Percentiles rank a stretch among this genome's conserved stretches.
Evolutionary conservation across 2,113 vertebrate genomes (phyloP).

Genomic region (Tachuris rubrigastra): DNA sequence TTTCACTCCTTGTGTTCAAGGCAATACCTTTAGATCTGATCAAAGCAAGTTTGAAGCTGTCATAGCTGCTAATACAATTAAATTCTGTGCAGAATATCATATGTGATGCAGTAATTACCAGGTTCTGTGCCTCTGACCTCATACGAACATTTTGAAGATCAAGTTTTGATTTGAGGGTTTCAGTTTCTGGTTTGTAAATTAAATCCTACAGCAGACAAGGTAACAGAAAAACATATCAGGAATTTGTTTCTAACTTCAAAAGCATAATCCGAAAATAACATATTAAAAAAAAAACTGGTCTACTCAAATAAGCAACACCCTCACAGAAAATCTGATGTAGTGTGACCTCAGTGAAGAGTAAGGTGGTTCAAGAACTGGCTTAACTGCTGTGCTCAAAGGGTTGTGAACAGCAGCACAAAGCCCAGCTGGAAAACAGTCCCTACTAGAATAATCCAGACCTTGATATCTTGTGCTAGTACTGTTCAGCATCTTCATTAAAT

Average conservation of each 20-base stretch:
- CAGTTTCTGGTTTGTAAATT: not conserved
- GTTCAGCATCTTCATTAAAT: not conserved
- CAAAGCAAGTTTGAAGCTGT: not conserved
- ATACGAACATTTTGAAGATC: fast-evolving
- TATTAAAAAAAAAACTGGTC: not conserved
- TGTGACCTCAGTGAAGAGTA: not conserved
- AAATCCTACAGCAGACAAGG: not conserved
- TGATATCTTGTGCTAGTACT: fast-evolving
- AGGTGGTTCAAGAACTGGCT: not conserved
- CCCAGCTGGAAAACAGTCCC: not conserved
- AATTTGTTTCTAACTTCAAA: not conserved
- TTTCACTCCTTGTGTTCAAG: not conserved
- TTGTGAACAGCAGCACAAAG: not conserved
- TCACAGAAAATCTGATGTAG: not conserved
- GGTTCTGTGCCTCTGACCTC: not conserved
- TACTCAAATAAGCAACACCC: not conserved
- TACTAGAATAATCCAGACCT: not conserved
- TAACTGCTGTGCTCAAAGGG: not conserved
- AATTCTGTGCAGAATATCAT: not conserved
- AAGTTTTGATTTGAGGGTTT: not conserved
- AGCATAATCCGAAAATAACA: not conserved
- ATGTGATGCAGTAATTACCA: not conserved
- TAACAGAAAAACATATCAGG: not conserved
- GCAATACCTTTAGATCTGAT: not conserved
- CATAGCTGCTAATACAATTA: not conserved